These are phyloP conservation scores for Centropristis striata DNA, from an alignment of 2,113 vertebrate genomes.

Conservation along the genomic window DNA sequence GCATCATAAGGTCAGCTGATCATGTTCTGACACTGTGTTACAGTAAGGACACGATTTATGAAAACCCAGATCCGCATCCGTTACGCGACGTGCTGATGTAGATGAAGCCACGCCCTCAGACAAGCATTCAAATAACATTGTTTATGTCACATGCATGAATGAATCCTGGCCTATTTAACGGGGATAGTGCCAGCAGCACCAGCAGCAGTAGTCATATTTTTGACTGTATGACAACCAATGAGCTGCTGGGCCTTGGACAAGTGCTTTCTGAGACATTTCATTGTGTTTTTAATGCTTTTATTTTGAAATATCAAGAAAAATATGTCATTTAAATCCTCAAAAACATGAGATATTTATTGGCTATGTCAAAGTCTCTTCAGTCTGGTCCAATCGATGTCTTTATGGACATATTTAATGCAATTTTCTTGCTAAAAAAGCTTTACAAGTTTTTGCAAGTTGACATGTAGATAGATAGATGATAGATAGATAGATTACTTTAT, in stretches of 20 bases:
- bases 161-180: slow-evolving; percentile 42
- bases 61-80: slow-evolving; percentile 44
- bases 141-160: slow-evolving; percentile 56
- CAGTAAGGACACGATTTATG: slow-evolving; percentile 19
- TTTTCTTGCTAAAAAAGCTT: too few species aligned
- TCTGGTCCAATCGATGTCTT: too few species aligned
- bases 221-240: background rate
- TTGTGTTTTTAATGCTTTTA: background rate
- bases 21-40: background rate
- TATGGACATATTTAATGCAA: too few species aligned
- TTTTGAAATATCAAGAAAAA: too few species aligned
- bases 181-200: background rate
- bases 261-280: background rate
- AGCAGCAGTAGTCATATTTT: background rate
- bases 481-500: too few species aligned
- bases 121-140: slow-evolving; percentile 23
- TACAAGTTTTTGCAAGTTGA: too few species aligned
- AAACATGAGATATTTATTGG: too few species aligned
- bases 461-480: too few species aligned
- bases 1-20: slow-evolving; percentile 55
- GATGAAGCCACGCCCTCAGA: slow-evolving; percentile 68
- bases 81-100: slow-evolving; percentile 56
- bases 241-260: background rate
- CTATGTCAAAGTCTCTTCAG: too few species aligned
- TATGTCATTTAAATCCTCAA: too few species aligned